phyloP scores from a whole-genome alignment of 2,113 vertebrate genomes.

The Rhegmatorhina hoffmannsi region DNA sequence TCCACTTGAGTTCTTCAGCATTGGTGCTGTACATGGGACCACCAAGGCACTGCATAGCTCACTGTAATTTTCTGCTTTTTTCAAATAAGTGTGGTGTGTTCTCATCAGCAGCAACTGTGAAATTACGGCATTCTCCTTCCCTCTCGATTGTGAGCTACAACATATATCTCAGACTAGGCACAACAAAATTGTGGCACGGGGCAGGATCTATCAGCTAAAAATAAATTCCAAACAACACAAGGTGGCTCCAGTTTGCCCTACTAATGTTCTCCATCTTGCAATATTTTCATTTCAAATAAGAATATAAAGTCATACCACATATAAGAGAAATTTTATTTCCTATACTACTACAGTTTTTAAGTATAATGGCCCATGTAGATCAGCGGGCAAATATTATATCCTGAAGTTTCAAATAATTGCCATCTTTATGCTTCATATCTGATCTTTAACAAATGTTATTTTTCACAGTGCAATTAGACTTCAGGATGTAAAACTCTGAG shows the following conservation, averaged over 20 bases:
- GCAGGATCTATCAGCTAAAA: background rate
- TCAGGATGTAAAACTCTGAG: slow-evolving; percentile 20
- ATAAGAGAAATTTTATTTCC: slow-evolving; percentile 28
- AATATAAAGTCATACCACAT: background rate
- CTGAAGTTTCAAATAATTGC: slow-evolving; percentile 56
- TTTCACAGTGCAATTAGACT: slow-evolving; percentile 42
- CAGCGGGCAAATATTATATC: slow-evolving; percentile 29
- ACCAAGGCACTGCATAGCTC: background rate
- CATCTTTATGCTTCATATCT: slow-evolving; percentile 13
- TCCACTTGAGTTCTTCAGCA: rapidly evolving
- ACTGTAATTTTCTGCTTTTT: background rate
- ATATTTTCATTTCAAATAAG: slow-evolving; percentile 18
- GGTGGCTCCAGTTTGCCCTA: background rate
- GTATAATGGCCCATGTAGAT: background rate
- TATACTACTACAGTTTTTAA: background rate
- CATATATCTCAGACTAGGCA: background rate
- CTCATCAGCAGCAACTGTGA: background rate
- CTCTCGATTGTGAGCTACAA: background rate
- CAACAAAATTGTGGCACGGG: background rate
- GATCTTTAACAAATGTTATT: slow-evolving; percentile 51
- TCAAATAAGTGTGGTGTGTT: background rate
- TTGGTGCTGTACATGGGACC: background rate
- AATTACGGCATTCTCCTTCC: background rate
- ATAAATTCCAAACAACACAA: background rate
- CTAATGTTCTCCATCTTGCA: background rate